Conservation (phyloP, 2,797 vertebrate species). For the Leptodactylus fallax region DNA sequence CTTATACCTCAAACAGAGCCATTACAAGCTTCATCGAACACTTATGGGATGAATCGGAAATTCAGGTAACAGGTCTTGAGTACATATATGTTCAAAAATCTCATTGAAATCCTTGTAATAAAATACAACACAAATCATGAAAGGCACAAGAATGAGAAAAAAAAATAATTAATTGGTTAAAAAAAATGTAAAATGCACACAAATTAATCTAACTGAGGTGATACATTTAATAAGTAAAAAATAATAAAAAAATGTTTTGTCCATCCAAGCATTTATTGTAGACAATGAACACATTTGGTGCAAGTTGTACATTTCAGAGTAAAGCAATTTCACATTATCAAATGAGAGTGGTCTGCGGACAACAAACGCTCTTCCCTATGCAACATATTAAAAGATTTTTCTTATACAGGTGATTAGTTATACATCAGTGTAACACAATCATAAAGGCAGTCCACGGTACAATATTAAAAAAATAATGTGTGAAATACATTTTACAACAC, state of each 20-base stretch:
- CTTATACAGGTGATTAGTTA: constrained; percentile 38
- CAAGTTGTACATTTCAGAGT: constrained; percentile 36
- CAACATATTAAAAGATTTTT: constrained; percentile 53
- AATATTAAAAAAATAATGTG: constrained; percentile 55
- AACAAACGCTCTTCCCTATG: constrained; percentile 46
- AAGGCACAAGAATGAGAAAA: background rate
- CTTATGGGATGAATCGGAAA: no score
- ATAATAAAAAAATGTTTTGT: constrained; percentile 13
- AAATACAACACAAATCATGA: background rate
- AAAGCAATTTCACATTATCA: constrained; percentile 57
- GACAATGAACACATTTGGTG: constrained; percentile 42
- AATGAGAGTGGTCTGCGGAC: constrained; percentile 9
- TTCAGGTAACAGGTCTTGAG: no score
- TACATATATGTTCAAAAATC: background rate
- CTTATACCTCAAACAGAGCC: no score
- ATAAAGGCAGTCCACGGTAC: constrained; percentile 37
- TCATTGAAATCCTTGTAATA: background rate
- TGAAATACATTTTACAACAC: constrained; percentile 69
- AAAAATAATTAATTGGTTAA: no score
- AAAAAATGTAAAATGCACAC: background rate
- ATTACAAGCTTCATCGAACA: no score
- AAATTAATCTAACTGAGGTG: background rate
- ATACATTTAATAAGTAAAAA: constrained; percentile 37
- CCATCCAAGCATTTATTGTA: constrained; percentile 40
- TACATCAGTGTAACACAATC: constrained; percentile 47